Percentiles rank a stretch among this genome's conserved stretches.
Evolutionary conservation across 2,888 invertebrate genomes (phyloP).

Genomic region (Petrolisthes cinctipes): DNA sequence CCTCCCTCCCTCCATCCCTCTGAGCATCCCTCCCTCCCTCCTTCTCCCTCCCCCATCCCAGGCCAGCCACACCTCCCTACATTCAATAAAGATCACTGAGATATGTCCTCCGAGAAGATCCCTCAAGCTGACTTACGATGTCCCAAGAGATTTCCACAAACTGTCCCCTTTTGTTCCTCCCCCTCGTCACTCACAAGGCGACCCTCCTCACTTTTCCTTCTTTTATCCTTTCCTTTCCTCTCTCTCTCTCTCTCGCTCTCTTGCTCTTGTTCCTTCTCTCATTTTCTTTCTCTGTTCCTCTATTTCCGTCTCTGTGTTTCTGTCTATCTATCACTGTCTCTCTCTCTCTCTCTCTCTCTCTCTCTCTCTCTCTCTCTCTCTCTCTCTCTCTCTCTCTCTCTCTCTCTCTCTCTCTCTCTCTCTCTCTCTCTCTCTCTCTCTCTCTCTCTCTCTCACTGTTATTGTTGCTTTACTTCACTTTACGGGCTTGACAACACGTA

Average conservation of each 20-base stretch:
- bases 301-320: not conserved
- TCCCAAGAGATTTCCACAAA: slow-evolving; percentile 31
- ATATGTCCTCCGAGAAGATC: slow-evolving; percentile 26
- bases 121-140: slow-evolving; percentile 35
- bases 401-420: not conserved
- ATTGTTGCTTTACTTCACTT: not conserved
- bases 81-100: slow-evolving; percentile 37
- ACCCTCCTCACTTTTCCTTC: not conserved
- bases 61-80: slow-evolving; percentile 24
- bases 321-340: not conserved
- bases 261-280: not conserved
- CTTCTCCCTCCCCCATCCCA: slow-evolving; percentile 1
- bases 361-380: not conserved
- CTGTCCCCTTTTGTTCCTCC: not conserved
- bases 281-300: not conserved
- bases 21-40: not conserved
- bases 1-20: not conserved
- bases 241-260: not conserved
- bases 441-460: not conserved
- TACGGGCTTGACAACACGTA: no score
- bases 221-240: not conserved
- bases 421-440: not conserved
- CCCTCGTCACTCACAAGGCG: not conserved
- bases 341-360: not conserved
- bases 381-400: not conserved